These are phyloP conservation scores for Myotis yumanensis DNA, from an alignment of 2,113 vertebrate genomes.

Conservation along the genomic window DNA sequence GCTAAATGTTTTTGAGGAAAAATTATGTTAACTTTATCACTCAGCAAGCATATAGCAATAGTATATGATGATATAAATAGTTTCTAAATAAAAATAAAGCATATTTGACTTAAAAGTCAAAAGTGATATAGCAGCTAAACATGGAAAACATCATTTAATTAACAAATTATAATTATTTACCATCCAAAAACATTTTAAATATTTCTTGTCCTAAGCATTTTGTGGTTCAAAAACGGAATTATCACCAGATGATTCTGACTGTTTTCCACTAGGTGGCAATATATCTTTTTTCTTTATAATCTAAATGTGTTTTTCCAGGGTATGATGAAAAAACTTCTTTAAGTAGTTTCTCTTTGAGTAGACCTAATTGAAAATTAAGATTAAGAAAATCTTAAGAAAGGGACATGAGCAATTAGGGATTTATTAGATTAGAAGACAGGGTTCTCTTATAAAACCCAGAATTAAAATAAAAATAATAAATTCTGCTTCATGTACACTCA, in stretches of 20 bases:
- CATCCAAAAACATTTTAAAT: not conserved
- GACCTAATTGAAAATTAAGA: not conserved
- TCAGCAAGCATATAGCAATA: not conserved
- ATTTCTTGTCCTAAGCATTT: not conserved
- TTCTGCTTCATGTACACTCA: not conserved
- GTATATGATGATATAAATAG: not conserved
- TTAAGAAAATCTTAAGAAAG: not conserved
- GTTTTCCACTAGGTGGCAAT: slow-evolving; percentile 76
- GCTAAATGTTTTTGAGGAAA: slow-evolving; percentile 13
- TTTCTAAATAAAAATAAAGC: slow-evolving; percentile 2
- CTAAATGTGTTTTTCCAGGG: not conserved
- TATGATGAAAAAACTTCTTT: not conserved
- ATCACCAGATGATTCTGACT: not conserved
- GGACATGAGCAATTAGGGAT: not conserved
- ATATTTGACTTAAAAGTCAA: not conserved
- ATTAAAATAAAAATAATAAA: slow-evolving; percentile 52
- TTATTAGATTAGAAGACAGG: not conserved
- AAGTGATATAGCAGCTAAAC: not conserved
- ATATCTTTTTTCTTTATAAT: slow-evolving; percentile 73
- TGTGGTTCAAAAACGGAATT: slow-evolving; percentile 15
- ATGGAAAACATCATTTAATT: not conserved
- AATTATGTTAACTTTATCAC: not conserved
- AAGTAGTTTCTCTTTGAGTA: not conserved
- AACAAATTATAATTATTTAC: not conserved
- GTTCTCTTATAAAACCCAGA: slow-evolving; percentile 5